Evolutionary conservation across 2,888 invertebrate genomes (phyloP), one percentile per base, ranked within the genome.

Genomic region (Volucella inflata): DNA sequence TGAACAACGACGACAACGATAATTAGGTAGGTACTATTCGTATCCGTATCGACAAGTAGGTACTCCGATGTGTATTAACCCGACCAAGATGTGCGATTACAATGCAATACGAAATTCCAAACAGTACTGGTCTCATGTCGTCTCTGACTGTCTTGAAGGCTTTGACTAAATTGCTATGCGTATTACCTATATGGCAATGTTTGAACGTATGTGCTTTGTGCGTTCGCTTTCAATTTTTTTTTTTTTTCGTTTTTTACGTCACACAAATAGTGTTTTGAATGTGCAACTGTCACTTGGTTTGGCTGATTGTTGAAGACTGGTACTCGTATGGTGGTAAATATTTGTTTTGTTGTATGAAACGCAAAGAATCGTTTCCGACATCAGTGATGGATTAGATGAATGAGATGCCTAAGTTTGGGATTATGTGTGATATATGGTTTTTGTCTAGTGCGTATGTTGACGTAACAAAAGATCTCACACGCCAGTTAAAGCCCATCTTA

Each of bases 41-140:
- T 30, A 30, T 30, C 30, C 30, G 30, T 30, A 30, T 30, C 30
- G 30, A 30, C 30, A 30, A 6, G 21, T 21, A 21, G 21, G 30
- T 30, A 30, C 59, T 78, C 42, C 14, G 9, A 36, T 46, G 38
- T 71, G 48, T 55, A 50, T 76, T 55, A 72, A 46, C 55, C 71
- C 72, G 74, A 36, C 67, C 44, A 83, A 78, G 72, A 62, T 72
- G 78, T 74, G 75, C 84, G 84, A 84, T 71, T 67, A 84, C 80
- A 79, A 62, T 71, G 84, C 84, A 75, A 84, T 70, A 76, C 80
- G 76, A 79, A 75, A 80, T 67, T 80, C 75, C 75, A 65, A 80
- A 71, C 60, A 70, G 80, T 76, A 84, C 84, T 84, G 75, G 65
- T 6, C 30, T 30, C 30, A 30, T 30, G 30, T 30, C 30, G 30